Conservation (phyloP, 2,113 vertebrate genomes). For the Nesospiza acunhae region DNA sequence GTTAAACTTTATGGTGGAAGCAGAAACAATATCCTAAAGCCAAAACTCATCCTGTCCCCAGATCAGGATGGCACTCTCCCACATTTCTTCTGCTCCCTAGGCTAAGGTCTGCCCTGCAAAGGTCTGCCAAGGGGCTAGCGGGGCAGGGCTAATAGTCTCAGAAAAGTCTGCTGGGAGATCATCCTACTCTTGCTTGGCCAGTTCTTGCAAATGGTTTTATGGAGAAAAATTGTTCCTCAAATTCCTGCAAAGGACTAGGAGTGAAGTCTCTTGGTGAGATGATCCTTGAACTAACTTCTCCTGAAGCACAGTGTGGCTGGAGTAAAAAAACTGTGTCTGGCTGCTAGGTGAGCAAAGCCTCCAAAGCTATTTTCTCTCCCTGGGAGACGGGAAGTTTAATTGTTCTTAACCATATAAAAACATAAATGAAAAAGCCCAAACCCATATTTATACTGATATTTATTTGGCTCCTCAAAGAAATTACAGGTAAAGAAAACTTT, state of each 20-base stretch:
- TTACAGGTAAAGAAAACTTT: not conserved
- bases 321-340: not conserved
- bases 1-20: not conserved
- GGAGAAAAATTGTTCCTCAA: not conserved
- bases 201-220: not conserved
- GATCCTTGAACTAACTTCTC: not conserved
- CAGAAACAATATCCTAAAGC: not conserved
- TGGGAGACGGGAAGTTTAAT: not conserved
- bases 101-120: not conserved
- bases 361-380: not conserved
- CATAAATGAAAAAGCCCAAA: not conserved
- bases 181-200: rapidly evolving
- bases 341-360: not conserved
- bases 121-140: not conserved
- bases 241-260: not conserved
- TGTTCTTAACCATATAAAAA: not conserved
- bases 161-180: not conserved
- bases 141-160: not conserved
- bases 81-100: not conserved
- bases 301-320: not conserved
- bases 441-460: not conserved
- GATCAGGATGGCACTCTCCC: not conserved
- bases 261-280: not conserved
- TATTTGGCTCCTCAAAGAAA: not conserved
- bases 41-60: not conserved